Base-by-base conservation (phyloP, 1,140 invertebrate species). In the Gryllus bimaculatus region DNA sequence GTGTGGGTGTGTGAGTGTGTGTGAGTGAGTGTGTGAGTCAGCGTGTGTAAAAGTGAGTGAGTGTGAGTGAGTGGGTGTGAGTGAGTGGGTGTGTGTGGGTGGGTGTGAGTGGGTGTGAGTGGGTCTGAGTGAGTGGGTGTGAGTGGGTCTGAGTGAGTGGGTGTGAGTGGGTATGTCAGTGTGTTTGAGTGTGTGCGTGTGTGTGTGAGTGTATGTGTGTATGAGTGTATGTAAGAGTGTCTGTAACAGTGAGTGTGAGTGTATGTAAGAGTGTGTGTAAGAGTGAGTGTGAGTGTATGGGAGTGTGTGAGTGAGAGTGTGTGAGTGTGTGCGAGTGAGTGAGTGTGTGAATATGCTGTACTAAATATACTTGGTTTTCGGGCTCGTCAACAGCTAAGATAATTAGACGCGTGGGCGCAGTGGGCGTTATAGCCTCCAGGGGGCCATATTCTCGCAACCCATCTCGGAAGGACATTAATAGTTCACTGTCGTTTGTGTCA, bases 271-370 rank as follows among this genome's bases (percentile, higher is more conserved):
- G 66, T 3, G 66, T 73, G 66, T 3, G 66, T 73, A 6, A 15
- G 66, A 3, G 1, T 73, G 66, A 3, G 66, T 73, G 6, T 15
- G 66, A 15, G 6, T 15, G 66, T 3, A n/a, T 15, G 66, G 1
- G 66, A 15, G 66, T 73, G 66, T 73, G 1, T 15, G 66, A 3
- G 66, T 6, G 66, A 15, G 66, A 3, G 66, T 73, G 66, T 15
- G 66, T 3, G 66, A 3, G 66, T 73, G 6, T 73, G 66, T 73
- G 66, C n/a, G 66, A 73, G 66, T 73, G 1, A 1, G 66, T 15
- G 66, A 3, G n/a, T 73, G 66, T 73, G 66, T 73, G 66, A 13
- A 73, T n/a, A 73, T 90, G 80, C 88, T 39, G 26, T 39, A 39
- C 5, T 39, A 2, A 39, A 5, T n/a, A n/a, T n/a, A n/a, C n/a